Percentiles rank a stretch among this genome's conserved stretches.
phyloP scores from a whole-genome alignment of 2,888 invertebrate genomes.

The Agelastica alni region DNA sequence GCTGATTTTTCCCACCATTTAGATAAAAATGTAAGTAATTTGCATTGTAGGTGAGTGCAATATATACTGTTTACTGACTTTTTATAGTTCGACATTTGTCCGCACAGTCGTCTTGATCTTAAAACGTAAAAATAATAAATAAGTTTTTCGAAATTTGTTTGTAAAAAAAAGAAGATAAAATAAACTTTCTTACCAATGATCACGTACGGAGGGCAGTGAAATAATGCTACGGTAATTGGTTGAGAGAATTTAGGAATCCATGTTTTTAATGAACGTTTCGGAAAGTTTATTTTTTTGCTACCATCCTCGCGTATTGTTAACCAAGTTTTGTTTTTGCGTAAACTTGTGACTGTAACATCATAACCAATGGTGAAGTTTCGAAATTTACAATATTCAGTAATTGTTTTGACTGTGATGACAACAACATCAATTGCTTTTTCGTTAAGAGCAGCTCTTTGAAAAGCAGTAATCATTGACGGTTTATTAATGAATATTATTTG shows the following conservation, averaged over 20 bases:
- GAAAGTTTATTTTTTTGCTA: not conserved
- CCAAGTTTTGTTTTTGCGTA: not conserved
- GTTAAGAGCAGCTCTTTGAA: not conserved
- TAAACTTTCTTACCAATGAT: constrained; percentile 14
- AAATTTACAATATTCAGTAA: not conserved
- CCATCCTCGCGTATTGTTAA: not conserved
- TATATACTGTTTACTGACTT: no score
- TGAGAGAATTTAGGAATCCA: constrained; percentile 7
- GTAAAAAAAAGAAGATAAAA: not conserved
- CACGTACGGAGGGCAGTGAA: constrained; percentile 38
- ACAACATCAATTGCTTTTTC: constrained; percentile 5
- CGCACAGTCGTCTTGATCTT: no score
- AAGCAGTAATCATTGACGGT: not conserved
- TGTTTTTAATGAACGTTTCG: not conserved
- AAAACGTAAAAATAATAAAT: not conserved
- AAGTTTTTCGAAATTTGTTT: not conserved
- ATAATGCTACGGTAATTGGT: constrained; percentile 23
- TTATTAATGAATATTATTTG: not conserved
- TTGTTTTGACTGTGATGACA: not conserved
- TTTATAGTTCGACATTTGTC: no score
- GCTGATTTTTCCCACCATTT: no score
- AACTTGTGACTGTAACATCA: not conserved
- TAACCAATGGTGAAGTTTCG: not conserved
- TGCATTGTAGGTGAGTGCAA: no score
- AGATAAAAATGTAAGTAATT: no score